Evolutionary conservation across 2,888 invertebrate species (phyloP), one percentile per base, ranked within the genome.

Genomic region (Synergus japonicus): DNA sequence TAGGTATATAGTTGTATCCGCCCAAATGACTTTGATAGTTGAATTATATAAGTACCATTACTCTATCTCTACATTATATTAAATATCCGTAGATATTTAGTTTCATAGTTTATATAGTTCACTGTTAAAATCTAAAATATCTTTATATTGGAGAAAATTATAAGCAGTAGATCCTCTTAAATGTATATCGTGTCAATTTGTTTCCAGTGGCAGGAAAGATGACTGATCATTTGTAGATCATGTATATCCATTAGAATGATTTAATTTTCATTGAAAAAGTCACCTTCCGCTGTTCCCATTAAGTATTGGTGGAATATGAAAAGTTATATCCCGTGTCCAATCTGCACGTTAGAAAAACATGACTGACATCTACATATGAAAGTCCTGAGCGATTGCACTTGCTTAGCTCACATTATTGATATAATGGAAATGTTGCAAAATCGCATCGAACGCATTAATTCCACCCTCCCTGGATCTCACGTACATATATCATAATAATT

Each of bases 1-100:
- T 92, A 92, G 92, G 88, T 90, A 90, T 90, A 90, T 91, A 92
- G 91, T 91, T 89, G 89, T 90, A 92, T 92, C 92, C 92, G 92
- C 92, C 92, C 92, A 92, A 91, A 87, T 37, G 89, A 87, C 89
- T 89, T 86, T 83, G 73, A 83, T 81, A 85, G 73, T 73, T 73
- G 54, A 73, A 73, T 73, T 78, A 79, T 65, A 64, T 78, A 79
- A 77, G 76, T 41, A 78, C 76, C 69, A 64, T 81, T 85, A 87
- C 82, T 81, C 80, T 86, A 88, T 81, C 87, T 84, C 86, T 85
- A 86, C 83, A 86, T 84, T 88, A 84, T 83, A 85, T 86, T 87
- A 82, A 80, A 84, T 87, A 88, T 85, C 79, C 54, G 82, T 89
- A 89, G 87, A 81, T 73, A 87, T 89, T 90, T 90, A 88, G 88